Conservation (phyloP, 2,113 vertebrate species). For the Neofelis nebulosa region DNA sequence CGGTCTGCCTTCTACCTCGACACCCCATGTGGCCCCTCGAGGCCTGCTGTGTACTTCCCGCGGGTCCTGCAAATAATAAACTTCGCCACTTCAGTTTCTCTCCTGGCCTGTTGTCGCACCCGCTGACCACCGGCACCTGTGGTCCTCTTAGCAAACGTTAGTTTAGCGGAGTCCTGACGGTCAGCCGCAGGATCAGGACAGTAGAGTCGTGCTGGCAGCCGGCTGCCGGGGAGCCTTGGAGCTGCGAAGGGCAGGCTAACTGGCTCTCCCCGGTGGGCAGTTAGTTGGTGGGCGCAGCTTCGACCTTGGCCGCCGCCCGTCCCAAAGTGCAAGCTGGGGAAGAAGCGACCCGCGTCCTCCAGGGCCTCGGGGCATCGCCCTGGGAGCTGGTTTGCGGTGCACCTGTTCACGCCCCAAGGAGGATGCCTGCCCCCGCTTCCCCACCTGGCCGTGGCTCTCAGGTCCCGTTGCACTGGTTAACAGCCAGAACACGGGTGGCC, state of each 20-base stretch:
- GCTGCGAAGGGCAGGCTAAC: not conserved
- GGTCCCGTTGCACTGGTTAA: not conserved
- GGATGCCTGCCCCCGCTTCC: not conserved
- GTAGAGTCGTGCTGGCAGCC: not conserved
- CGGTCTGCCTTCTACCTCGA: not conserved
- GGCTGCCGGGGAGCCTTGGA: not conserved
- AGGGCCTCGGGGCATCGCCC: not conserved
- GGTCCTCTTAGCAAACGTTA: not conserved
- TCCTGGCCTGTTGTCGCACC: not conserved
- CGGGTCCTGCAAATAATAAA: not conserved
- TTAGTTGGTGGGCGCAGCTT: accelerated
- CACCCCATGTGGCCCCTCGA: not conserved
- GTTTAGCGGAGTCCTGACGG: not conserved
- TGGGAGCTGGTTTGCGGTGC: not conserved
- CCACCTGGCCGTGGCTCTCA: not conserved
- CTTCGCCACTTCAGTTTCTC: not conserved
- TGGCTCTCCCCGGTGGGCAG: no score
- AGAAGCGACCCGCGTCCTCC: not conserved
- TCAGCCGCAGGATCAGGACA: not conserved
- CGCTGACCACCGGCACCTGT: accelerated
- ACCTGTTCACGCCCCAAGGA: accelerated
- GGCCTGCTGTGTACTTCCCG: not conserved
- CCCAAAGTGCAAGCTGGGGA: not conserved
- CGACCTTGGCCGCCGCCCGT: not conserved
- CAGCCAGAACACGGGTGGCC: not conserved